Conservation (phyloP, 2,113 vertebrate species). For the Eupsittula cactorum region DNA sequence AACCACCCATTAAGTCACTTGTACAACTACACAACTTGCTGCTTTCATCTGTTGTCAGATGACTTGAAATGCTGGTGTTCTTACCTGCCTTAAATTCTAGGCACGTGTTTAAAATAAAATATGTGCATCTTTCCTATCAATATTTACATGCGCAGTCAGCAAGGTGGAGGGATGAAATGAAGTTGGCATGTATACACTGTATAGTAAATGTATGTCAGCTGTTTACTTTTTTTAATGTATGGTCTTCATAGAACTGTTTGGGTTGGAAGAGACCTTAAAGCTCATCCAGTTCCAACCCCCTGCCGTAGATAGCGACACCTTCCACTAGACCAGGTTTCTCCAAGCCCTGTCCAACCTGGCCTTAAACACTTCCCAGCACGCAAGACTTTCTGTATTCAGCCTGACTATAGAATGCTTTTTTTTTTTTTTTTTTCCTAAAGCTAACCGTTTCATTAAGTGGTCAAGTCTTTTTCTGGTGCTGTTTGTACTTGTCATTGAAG, state of each 20-base stretch:
- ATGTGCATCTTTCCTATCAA: background rate
- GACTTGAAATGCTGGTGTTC: background rate
- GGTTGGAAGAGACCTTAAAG: background rate
- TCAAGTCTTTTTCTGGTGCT: background rate
- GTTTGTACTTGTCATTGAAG: background rate
- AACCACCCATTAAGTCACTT: slow-evolving; percentile 13
- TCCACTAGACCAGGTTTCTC: background rate
- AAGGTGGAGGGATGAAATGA: background rate
- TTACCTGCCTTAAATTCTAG: background rate
- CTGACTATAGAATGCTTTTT: background rate
- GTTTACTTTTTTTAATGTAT: background rate
- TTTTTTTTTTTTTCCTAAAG: background rate
- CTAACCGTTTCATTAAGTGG: background rate
- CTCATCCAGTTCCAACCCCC: background rate
- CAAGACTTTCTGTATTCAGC: background rate
- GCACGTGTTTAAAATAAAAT: background rate
- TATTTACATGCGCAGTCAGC: background rate
- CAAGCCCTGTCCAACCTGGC: background rate
- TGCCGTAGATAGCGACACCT: background rate
- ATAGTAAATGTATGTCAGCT: background rate
- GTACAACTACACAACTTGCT: background rate
- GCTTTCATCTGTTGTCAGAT: background rate
- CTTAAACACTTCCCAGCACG: background rate
- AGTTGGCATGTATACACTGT: background rate
- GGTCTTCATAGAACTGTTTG: background rate